Base-by-base conservation (phyloP, 2,113 vertebrate genomes). In the Pomatostomus ruficeps region DNA sequence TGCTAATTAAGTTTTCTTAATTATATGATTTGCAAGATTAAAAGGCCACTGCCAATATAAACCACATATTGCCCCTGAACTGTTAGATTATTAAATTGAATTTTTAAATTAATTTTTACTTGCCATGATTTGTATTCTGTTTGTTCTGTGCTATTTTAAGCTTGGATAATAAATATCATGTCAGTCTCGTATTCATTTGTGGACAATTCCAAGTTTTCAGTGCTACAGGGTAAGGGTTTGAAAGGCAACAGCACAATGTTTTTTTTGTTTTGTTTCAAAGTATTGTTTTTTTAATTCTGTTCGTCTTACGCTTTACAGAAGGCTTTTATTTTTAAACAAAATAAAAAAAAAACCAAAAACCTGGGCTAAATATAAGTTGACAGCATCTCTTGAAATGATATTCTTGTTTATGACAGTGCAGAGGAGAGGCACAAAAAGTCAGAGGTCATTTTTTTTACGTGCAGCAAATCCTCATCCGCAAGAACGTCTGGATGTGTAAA, bases 91-190 rank as follows among this genome's bases (percentile, higher is more conserved):
- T 95, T 97, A 97, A 96, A 96, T 58, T 94, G 94, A 92, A 83
- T 94, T 97, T 97, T 96, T 43, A 94, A 96, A 96, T 97, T 94
- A 97, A 97, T 97, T 97, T 96, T 96, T 92, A 93, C 96, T 96
- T 95, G 94, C 92, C 96, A 75, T 94, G 92, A 96, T 96, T 96
- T 96, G 94, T 96, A 83, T 92, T 96, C 89, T 97, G 94, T 96
- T 95, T 95, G 90, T 89, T 86, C 94, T 93, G 91, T 76, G 90
- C 94, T 96, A 96, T 97, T 96, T 95, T 95, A 93, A 94, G 91
- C 93, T 94, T 91, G 94, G 85, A 81, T 95, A 95, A 97, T 96
- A 97, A 95, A 95, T 96, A 95, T 94, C 80, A 91, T 81, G 91
- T 93, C 93, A 93, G 95, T 91, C 88, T 96, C 25, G 0, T 63